Evolutionary conservation across 2,797 vertebrate species (phyloP).

Genomic region (Microctenopoma stevenorrisi): DNA sequence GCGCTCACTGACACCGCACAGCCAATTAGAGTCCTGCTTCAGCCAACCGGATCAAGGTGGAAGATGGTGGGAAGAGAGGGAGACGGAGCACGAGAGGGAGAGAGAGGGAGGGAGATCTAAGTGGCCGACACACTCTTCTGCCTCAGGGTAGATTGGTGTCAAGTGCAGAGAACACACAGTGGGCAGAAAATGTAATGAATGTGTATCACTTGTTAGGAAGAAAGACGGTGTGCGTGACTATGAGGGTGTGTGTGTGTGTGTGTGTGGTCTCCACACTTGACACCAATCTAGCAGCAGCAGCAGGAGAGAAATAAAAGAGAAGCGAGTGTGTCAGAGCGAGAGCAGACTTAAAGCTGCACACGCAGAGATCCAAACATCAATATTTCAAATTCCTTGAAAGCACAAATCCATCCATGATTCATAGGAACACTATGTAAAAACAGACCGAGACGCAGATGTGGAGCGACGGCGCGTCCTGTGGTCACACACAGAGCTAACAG

Average conservation of each 20-base stretch:
- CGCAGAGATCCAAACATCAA: slow-evolving; percentile 62
- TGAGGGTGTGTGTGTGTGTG: neutral
- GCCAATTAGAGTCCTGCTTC: slow-evolving; percentile 70
- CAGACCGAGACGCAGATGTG: slow-evolving; percentile 11
- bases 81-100: slow-evolving; percentile 7
- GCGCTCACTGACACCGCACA: slow-evolving; percentile 43
- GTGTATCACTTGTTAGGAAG: slow-evolving; percentile 65
- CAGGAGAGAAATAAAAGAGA: slow-evolving; percentile 11
- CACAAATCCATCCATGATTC: slow-evolving; percentile 65
- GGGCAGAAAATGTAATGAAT: slow-evolving; percentile 73
- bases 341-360: slow-evolving; percentile 43
- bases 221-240: neutral
- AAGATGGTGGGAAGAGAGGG: slow-evolving; percentile 42
- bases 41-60: slow-evolving; percentile 74
- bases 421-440: slow-evolving; percentile 16
- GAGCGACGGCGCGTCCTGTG: neutral
- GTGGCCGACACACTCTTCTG: slow-evolving; percentile 67
- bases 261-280: slow-evolving; percentile 56
- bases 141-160: slow-evolving; percentile 74
- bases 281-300: slow-evolving; percentile 57
- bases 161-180: slow-evolving; percentile 68
- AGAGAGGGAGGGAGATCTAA: slow-evolving; percentile 45
- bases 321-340: slow-evolving; percentile 35
- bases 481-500: slow-evolving; percentile 7
- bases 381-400: slow-evolving; percentile 73